Base-by-base conservation (phyloP, 2,888 invertebrate genomes). In the Papilio gigon region DNA sequence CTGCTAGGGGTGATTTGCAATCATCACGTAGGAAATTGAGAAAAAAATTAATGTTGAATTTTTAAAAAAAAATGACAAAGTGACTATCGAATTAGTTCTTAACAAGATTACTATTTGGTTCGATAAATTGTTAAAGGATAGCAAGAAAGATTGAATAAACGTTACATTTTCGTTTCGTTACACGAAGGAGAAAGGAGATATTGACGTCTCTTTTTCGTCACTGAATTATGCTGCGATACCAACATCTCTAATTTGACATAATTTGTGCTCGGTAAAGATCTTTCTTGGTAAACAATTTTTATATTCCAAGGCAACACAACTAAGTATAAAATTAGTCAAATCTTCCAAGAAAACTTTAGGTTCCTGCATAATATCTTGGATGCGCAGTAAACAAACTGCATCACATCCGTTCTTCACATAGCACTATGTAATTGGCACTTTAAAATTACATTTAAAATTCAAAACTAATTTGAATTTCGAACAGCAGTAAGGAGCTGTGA, bases 401-500 rank as follows among this genome's bases (percentile, higher is more conserved):
- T 30, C 30, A 56, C n/a, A 56, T 56, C 53, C 27, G 53, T 30
- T n/a, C 12, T 30, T 12, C 9, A 14, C 12, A 14, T 53, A 25
- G 27, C 53, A 53, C 53, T 27, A 56, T 56, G 53, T 56, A 17
- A 56, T 40, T 56, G 37, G 37, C 58, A 64, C 42, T 61, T 40
- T 65, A 42, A 60, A 63, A 65, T 69, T 50, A 65, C 71, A 76
- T 79, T 80, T 77, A 73, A 77, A 80, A 82, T 84, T 83, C 78
- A 82, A 83, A 85, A 80, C 84, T 83, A 79, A 79, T 84, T 80
- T 80, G 82, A 78, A 72, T 73, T 76, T 74, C 78, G 79, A 82
- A 83, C 71, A 69, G 73, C 70, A 68, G 74, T 72, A 74, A 82
- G 76, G 78, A 76, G 73, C 73, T 71, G 72, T 84, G 84, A 86